Evolutionary conservation across 2,888 invertebrate genomes (phyloP), one percentile per base, ranked within the genome.

Genomic region (Dilophus febrilis): DNA sequence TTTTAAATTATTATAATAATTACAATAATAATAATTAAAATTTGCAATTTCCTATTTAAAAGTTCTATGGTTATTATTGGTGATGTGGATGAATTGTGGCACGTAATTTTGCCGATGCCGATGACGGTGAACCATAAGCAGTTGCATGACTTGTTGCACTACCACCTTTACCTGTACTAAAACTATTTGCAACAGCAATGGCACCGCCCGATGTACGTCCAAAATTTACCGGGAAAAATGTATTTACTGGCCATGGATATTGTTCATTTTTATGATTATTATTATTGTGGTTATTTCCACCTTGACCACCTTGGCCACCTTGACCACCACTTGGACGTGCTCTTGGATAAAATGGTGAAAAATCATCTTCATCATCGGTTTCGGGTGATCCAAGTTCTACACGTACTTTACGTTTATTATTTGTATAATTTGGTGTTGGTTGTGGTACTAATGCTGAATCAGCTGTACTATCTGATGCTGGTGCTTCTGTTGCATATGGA

Each of bases 161-260:
- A 18, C 63, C 63, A 38, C 60, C 59, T 47, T 61, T 60, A 12
- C 63, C 63, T 13, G 62, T 63, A 50, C 60, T 61, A 49, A 58
- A 63, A 26, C 60, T 57, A 47, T 63, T 63, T 47, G 63, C 63
- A 48, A 63, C 59, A 39, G 63, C 63, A 45, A 63, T 61, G 31
- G 63, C 60, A 32, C 47, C 46, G 37, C 62, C 63, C 37, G 29
- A 49, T 48, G 59, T 56, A 37, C 59, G 58, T 28, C 63, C 63
- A 35, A 63, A 63, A 40, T 57, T 48, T 27, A 62, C 53, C 34
- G 63, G 62, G 54, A 63, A 63, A 53, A 56, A 63, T 11, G 56
- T 57, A 27, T 58, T 59, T n/a, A 51, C 51, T 12, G 61, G 62
- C 17, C 31, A 31, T 6, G 30, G 30, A n/a, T 29, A 8, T 13